A percentile compares a stretch with the other conserved stretches of the same genome.
These are phyloP conservation scores for Hemaris fuciformis DNA, from an alignment of 2,888 invertebrate genomes.

Conservation along the genomic window DNA sequence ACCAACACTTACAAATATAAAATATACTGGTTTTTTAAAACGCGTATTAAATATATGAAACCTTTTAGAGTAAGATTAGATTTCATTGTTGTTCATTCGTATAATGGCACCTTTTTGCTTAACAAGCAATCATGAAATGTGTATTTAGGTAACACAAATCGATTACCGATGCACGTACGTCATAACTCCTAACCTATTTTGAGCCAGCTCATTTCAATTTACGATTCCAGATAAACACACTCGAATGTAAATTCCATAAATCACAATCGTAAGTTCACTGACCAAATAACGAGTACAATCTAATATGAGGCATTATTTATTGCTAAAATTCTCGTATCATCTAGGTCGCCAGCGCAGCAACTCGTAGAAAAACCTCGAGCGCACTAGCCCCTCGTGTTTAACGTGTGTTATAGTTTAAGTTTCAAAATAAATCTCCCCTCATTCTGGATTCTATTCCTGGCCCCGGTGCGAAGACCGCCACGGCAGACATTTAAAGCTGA, in stretches of 20 bases:
- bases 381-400: conserved; percentile 43
- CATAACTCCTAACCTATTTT: conserved; percentile 38
- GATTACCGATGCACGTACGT: not conserved
- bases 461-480: conserved; percentile 42
- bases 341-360: conserved; percentile 16
- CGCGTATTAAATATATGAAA: too few relatives aligned
- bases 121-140: not conserved
- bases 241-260: conserved; percentile 38
- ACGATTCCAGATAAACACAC: conserved; percentile 41
- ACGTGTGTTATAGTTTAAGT: conserved; percentile 44
- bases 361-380: conserved; percentile 37
- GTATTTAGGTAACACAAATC: conserved; percentile 19
- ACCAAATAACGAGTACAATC: conserved; percentile 43
- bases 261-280: conserved; percentile 46
- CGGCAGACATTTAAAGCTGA: conserved; percentile 57
- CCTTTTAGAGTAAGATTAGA: too few relatives aligned
- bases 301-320: conserved; percentile 17
- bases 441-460: conserved; percentile 65
- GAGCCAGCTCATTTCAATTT: conserved; percentile 43
- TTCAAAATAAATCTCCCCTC: conserved; percentile 72
- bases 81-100: too few relatives aligned
- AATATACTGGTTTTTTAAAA: too few relatives aligned
- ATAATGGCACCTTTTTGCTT: too few relatives aligned
- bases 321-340: conserved; percentile 20
- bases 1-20: too few relatives aligned